These are phyloP conservation scores for Jaculus jaculus DNA, from an alignment of 2,113 vertebrate genomes.

Conservation along the genomic window DNA sequence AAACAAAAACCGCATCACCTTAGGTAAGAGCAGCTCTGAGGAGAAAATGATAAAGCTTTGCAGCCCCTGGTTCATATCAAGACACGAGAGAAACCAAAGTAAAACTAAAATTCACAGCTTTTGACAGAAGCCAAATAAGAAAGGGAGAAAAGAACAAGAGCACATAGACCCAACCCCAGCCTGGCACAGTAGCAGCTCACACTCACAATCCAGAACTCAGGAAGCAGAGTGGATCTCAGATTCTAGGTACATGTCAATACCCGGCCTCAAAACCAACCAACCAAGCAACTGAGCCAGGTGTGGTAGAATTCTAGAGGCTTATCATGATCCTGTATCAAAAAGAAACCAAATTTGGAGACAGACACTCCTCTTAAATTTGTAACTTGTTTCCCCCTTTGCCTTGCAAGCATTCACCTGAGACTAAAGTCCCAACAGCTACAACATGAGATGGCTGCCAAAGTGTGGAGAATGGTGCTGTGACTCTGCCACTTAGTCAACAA, in stretches of 20 bases:
- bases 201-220: background rate
- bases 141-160: background rate
- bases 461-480: background rate
- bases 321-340: too few species aligned
- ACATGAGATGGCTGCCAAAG: fast-evolving
- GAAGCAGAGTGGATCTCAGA: background rate
- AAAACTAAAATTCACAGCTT: background rate
- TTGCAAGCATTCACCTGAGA: background rate
- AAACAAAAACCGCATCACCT: background rate
- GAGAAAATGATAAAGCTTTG: background rate
- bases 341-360: background rate
- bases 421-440: background rate
- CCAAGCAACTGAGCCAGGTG: background rate
- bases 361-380: background rate
- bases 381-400: too few species aligned
- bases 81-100: background rate
- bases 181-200: background rate
- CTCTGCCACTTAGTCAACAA: background rate
- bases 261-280: background rate
- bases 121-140: background rate
- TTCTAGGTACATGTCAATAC: background rate
- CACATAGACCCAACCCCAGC: too few species aligned
- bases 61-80: background rate
- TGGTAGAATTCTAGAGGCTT: background rate
- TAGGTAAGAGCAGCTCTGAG: background rate